Percentiles rank a stretch among this genome's conserved stretches.
phyloP scores from a whole-genome alignment of 1,140 invertebrate genomes.

The Dysdera silvatica region DNA sequence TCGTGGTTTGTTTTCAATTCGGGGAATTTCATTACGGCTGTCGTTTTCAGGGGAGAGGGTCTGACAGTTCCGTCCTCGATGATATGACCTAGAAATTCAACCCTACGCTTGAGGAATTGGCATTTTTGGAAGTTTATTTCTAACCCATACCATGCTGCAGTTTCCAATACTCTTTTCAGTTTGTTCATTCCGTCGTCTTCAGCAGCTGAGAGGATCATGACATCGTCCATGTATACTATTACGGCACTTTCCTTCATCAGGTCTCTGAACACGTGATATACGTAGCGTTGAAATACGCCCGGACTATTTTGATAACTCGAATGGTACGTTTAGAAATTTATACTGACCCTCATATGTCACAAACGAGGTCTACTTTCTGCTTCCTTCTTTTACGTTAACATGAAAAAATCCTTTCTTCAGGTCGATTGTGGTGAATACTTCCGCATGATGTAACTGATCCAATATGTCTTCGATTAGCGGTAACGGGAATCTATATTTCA shows the following conservation, averaged over 20 bases:
- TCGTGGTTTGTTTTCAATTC: conserved; percentile 33
- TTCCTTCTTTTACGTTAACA: neutral
- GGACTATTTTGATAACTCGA: conserved; percentile 5
- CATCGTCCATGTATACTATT: conserved; percentile 37
- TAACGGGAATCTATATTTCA: neutral
- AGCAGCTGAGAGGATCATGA: conserved; percentile 24
- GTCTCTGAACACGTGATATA: conserved; percentile 32
- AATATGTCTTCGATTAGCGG: neutral
- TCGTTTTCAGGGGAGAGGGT: conserved; percentile 1
- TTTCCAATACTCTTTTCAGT: neutral
- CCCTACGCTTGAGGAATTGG: neutral
- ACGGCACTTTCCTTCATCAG: conserved; percentile 8
- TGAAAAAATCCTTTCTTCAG: conserved; percentile 7
- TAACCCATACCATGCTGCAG: neutral
- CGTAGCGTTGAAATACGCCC: conserved; percentile 33
- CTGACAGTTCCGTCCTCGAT: neutral
- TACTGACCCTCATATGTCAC: conserved; percentile 6
- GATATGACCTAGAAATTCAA: conserved; percentile 2
- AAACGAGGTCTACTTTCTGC: neutral
- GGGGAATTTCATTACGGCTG: conserved; percentile 25
- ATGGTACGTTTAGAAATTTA: conserved; percentile 2
- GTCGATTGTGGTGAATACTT: neutral
- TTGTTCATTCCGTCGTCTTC: conserved; percentile 11
- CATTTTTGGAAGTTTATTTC: conserved; percentile 5
- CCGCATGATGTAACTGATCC: neutral